Conservation (phyloP, 2,113 vertebrate genomes). For the Engystomops pustulosus region DNA sequence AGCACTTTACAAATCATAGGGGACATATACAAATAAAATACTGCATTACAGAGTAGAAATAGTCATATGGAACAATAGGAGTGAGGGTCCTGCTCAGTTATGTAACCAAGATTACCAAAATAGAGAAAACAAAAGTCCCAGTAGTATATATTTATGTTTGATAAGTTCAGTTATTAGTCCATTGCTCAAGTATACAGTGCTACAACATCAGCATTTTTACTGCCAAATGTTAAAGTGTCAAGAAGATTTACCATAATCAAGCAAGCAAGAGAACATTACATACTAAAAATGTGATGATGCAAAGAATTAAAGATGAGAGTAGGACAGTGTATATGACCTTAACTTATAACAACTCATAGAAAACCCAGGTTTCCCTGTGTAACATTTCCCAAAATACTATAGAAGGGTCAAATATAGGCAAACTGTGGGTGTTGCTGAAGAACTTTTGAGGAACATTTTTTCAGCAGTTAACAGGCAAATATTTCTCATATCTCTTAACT, state of each 20-base stretch:
- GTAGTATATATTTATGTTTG: neutral
- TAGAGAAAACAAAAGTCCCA: neutral
- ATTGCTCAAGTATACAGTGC: neutral
- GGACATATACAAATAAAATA: too few species aligned
- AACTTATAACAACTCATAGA: neutral
- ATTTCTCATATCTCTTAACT: too few species aligned
- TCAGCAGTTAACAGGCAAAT: too few species aligned
- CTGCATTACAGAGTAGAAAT: too few species aligned
- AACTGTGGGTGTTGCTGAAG: too few species aligned
- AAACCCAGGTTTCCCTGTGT: too few species aligned
- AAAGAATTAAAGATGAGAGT: neutral
- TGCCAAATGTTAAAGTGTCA: conserved; percentile 7
- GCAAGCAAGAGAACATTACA: neutral
- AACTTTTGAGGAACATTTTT: too few species aligned
- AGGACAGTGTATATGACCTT: neutral
- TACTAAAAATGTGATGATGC: neutral
- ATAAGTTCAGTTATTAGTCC: neutral
- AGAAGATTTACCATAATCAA: neutral
- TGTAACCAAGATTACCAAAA: neutral
- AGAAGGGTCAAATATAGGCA: too few species aligned
- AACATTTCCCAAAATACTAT: too few species aligned
- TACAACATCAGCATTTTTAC: neutral
- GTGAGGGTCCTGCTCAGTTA: too few species aligned
- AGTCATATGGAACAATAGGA: too few species aligned
- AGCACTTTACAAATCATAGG: too few species aligned